Conservation (phyloP, 1,140 invertebrate genomes). For the Brachionus paranguensis region DNA sequence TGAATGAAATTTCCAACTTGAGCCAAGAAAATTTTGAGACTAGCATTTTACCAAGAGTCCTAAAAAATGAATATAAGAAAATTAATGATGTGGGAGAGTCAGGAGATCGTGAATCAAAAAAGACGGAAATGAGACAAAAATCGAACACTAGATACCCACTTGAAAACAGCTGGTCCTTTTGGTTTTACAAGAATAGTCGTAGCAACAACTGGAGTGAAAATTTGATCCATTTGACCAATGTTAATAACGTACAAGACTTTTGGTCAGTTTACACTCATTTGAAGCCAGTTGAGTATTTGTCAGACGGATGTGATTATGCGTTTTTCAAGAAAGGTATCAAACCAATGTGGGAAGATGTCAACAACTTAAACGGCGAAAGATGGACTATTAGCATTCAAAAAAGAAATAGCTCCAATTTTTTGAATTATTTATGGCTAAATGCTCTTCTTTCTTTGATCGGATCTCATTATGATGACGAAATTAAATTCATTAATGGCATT, state of each 20-base stretch:
- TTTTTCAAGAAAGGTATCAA: conserved; percentile 2
- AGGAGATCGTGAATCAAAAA: not conserved
- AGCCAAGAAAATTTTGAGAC: not conserved
- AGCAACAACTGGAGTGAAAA: not conserved
- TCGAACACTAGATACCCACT: not conserved
- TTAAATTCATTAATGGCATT: not conserved
- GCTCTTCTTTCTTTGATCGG: not conserved
- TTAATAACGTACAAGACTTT: not conserved
- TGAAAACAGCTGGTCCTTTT: conserved; percentile 4
- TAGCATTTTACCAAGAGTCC: not conserved
- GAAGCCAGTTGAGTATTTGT: not conserved
- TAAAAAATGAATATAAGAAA: not conserved
- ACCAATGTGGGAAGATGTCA: conserved; percentile 14
- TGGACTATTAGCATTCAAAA: not conserved
- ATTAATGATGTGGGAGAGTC: not conserved
- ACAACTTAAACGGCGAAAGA: conserved; percentile 5
- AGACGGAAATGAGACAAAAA: not conserved
- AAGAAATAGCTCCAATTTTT: not conserved
- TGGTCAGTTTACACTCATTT: not conserved
- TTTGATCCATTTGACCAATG: not conserved
- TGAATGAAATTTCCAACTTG: not conserved
- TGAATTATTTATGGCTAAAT: not conserved
- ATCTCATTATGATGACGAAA: not conserved
- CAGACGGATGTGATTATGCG: conserved; percentile 28
- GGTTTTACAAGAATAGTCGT: not conserved